These are phyloP conservation scores for Tryphoninae sp. DNA, from an alignment of 2,888 invertebrate species.

Conservation along the genomic window DNA sequence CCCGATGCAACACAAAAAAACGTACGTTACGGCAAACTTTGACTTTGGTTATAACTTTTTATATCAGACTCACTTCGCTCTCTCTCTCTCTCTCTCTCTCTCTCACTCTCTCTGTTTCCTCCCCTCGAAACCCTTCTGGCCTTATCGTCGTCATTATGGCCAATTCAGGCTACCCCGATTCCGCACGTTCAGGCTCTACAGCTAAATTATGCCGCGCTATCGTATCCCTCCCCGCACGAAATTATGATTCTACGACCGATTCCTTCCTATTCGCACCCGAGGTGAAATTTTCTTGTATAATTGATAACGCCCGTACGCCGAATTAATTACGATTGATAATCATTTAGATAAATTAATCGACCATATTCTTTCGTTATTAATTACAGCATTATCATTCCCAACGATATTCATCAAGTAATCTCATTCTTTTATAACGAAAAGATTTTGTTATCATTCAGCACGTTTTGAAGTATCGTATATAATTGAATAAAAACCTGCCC, in stretches of 20 bases:
- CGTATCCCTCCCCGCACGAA: conserved; percentile 19
- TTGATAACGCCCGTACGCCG: background rate
- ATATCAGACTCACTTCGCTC: conserved; percentile 2
- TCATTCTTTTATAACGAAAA: background rate
- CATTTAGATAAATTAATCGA: too few species aligned
- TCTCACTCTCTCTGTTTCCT: background rate
- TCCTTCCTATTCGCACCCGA: background rate
- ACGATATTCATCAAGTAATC: too few species aligned
- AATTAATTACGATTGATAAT: too few species aligned
- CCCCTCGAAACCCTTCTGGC: conserved; percentile 15
- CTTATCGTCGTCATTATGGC: conserved; percentile 46
- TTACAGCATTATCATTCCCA: too few species aligned
- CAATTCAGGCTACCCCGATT: conserved; percentile 26
- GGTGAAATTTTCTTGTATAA: background rate
- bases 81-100: conserved; percentile 15
- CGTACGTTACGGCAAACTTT: conserved; percentile 27
- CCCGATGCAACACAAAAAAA: conserved; percentile 38
- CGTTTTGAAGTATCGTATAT: background rate
- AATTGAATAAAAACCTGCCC: conserved; percentile 32
- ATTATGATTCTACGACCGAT: conserved; percentile 13
- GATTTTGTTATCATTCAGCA: background rate
- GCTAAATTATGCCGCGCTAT: conserved; percentile 28
- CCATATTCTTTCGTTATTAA: too few species aligned
- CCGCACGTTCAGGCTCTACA: conserved; percentile 35
- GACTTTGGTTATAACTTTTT: conserved; percentile 52